Percentiles rank a stretch among this genome's conserved stretches.
phyloP scores from a whole-genome alignment of 2,888 invertebrate species.

The Drosophila bunnanda region DNA sequence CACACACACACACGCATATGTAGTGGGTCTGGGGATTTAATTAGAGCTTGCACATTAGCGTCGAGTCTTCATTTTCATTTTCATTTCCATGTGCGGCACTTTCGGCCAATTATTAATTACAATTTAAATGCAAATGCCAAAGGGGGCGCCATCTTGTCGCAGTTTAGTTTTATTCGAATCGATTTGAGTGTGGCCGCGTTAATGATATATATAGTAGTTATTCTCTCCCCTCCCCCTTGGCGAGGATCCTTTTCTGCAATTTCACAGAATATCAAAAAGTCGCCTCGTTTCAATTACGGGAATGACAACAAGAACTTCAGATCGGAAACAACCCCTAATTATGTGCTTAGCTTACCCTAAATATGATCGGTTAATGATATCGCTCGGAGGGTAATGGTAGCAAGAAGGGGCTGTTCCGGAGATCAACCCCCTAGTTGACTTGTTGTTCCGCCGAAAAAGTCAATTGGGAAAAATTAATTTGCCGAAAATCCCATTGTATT shows the following conservation, averaged over 20 bases:
- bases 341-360: slow-evolving; percentile 68
- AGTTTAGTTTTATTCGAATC: slow-evolving; percentile 38
- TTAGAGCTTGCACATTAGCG: slow-evolving; percentile 71
- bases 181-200: slow-evolving; percentile 57
- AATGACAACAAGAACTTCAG: slow-evolving; percentile 52
- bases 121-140: slow-evolving; percentile 68
- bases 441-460: slow-evolving; percentile 64
- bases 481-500: slow-evolving; percentile 70
- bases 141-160: slow-evolving; percentile 57
- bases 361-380: slow-evolving; percentile 80
- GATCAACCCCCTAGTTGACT: slow-evolving; percentile 62
- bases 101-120: slow-evolving; percentile 62
- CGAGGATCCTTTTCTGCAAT: slow-evolving; percentile 22
- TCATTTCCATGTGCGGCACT: slow-evolving; percentile 34
- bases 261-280: slow-evolving; percentile 57
- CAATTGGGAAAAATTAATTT: slow-evolving; percentile 81
- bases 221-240: neutral
- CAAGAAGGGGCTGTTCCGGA: slow-evolving; percentile 15
- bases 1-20: slow-evolving; percentile 11
- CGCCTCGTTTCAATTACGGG: slow-evolving; percentile 34
- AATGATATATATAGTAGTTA: slow-evolving; percentile 37
- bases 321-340: slow-evolving; percentile 70
- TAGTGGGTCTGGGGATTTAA: slow-evolving; percentile 50
- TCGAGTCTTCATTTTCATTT: slow-evolving; percentile 62
- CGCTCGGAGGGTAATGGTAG: slow-evolving; percentile 1